Percentiles rank a stretch among this genome's conserved stretches.
phyloP scores from a whole-genome alignment of 2,113 vertebrate genomes.

The Prochilodus magdalenae region DNA sequence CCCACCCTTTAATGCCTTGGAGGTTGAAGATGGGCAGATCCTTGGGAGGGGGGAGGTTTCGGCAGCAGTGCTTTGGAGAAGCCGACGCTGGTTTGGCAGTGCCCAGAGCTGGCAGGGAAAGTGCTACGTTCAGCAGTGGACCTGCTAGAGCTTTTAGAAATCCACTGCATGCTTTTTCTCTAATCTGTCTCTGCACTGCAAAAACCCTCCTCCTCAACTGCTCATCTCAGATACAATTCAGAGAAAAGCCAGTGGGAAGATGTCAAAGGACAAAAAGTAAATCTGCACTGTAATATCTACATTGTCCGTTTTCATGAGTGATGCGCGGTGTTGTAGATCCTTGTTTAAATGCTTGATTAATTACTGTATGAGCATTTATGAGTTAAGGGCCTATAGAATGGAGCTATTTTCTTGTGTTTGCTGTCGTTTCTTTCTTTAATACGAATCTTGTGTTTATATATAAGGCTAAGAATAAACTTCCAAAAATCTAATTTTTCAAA shows the following conservation, averaged over 20 bases:
- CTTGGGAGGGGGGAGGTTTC: slow-evolving; percentile 55
- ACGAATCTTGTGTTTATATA: no score
- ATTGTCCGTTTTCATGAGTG: neutral
- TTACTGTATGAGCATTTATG: no score
- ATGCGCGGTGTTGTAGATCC: neutral
- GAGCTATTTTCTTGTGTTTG: no score
- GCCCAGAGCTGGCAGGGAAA: slow-evolving; percentile 65
- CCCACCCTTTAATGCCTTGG: neutral
- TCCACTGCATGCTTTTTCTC: slow-evolving; percentile 58
- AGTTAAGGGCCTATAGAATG: no score
- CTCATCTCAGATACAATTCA: neutral
- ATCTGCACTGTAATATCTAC: no score
- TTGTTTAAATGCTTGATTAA: no score
- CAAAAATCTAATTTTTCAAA: no score
- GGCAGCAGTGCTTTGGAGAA: slow-evolving; percentile 59
- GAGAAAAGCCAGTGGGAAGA: neutral
- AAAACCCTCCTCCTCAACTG: slow-evolving; percentile 10
- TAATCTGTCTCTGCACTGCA: slow-evolving; percentile 49
- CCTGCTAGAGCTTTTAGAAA: slow-evolving; percentile 56
- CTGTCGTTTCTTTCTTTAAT: no score
- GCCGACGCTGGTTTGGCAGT: slow-evolving; percentile 64
- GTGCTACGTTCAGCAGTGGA: slow-evolving; percentile 71
- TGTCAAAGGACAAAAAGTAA: neutral
- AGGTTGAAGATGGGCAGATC: neutral
- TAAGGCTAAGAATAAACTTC: no score